Evolutionary conservation across 2,888 invertebrate species (phyloP).

Genomic region (Dryocosmus kuriphilus): DNA sequence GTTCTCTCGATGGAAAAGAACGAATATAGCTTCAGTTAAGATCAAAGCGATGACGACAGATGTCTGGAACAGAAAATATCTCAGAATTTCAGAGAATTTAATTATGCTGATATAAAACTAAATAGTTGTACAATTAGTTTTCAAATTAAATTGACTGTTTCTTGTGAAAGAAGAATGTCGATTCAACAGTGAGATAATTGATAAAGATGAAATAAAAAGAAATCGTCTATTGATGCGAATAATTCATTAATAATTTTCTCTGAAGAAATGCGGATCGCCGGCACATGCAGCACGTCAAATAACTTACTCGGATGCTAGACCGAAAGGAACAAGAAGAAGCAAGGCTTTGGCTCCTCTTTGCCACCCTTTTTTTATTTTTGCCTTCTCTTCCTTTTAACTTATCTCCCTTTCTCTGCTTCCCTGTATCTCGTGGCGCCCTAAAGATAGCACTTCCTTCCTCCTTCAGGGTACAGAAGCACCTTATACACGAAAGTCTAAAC

Average conservation of each 20-base stretch:
- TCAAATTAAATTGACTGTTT: background rate
- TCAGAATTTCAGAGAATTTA: background rate
- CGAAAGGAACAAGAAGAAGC: constrained; percentile 59
- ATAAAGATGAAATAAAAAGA: background rate
- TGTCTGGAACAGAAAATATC: constrained; percentile 7
- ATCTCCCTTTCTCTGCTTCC: constrained; percentile 47
- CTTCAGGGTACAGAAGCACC: constrained; percentile 60
- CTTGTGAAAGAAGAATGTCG: background rate
- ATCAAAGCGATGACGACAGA: background rate
- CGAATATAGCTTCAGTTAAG: background rate
- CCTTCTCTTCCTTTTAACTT: constrained; percentile 52
- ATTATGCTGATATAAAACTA: too few relatives aligned
- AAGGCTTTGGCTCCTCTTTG: constrained; percentile 38
- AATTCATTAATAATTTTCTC: constrained; percentile 34
- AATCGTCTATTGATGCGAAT: background rate
- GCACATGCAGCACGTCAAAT: constrained; percentile 39
- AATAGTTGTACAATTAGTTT: too few relatives aligned
- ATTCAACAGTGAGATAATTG: too few relatives aligned
- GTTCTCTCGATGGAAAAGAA: too few relatives aligned
- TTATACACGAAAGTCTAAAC: constrained; percentile 47
- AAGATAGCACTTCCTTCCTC: constrained; percentile 73
- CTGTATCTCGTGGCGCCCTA: constrained; percentile 62
- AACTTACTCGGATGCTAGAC: constrained; percentile 45
- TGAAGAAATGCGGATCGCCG: constrained; percentile 41
- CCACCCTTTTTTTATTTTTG: constrained; percentile 47